phyloP scores from a whole-genome alignment of 2,888 invertebrate species.

The Myopa testacea region DNA sequence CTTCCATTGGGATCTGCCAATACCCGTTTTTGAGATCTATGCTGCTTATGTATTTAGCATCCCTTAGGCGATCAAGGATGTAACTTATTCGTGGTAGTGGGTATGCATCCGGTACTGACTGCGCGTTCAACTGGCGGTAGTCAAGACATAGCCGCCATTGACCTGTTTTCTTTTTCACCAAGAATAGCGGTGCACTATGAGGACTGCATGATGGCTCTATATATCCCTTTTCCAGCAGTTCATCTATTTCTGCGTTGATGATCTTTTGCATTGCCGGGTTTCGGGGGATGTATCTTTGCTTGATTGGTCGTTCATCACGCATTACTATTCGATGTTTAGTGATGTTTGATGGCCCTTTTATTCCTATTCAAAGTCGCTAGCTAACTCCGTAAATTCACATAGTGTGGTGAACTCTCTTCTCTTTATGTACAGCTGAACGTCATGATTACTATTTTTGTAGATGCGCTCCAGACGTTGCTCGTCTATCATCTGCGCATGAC shows the following conservation, averaged over 20 bases:
- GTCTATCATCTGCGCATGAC: no score
- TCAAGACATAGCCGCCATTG: constrained; percentile 35
- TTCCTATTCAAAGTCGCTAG: no score
- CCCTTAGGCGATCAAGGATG: not conserved
- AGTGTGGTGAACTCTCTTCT: no score
- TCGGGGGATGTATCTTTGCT: constrained; percentile 30
- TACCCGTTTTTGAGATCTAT: not conserved
- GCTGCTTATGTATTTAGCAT: constrained; percentile 7
- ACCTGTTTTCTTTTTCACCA: constrained; percentile 22
- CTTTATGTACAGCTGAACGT: no score
- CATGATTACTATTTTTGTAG: no score
- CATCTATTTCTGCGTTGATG: constrained; percentile 29
- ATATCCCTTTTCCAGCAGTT: not conserved
- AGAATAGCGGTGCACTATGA: constrained; percentile 23
- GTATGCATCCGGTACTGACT: constrained; percentile 14
- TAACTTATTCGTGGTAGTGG: constrained; percentile 5
- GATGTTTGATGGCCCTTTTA: not conserved
- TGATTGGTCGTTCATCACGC: constrained; percentile 17
- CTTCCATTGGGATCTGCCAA: constrained; percentile 11
- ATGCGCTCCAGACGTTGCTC: no score
- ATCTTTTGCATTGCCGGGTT: constrained; percentile 39
- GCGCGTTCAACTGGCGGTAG: constrained; percentile 17
- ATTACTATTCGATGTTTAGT: constrained; percentile 16
- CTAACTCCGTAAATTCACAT: no score
- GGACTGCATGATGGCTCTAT: constrained; percentile 27